Percentiles rank a stretch among this genome's conserved stretches.
Conservation (phyloP, 2,113 vertebrate species). For the Mesocricetus auratus region DNA sequence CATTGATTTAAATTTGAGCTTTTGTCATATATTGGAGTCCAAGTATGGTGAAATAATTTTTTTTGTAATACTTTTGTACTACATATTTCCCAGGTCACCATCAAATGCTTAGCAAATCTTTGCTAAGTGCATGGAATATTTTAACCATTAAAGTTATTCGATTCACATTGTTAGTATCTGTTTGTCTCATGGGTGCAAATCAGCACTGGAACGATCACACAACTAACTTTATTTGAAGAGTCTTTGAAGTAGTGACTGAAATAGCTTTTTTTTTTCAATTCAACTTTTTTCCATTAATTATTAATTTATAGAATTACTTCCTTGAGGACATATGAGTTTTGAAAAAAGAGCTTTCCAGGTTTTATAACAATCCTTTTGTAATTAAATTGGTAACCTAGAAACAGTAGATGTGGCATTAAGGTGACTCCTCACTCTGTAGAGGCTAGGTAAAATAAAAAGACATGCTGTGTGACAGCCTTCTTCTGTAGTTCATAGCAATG, state of each 20-base stretch:
- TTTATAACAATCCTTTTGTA: background rate
- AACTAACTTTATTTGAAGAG: background rate
- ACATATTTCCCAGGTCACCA: background rate
- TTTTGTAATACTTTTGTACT: background rate
- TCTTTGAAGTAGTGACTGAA: background rate
- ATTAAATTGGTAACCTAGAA: background rate
- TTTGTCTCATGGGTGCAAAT: background rate
- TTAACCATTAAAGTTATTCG: background rate
- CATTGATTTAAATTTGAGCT: background rate
- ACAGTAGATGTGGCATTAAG: background rate
- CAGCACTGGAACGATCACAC: background rate
- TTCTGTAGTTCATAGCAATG: background rate
- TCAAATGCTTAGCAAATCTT: background rate
- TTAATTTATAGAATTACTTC: background rate
- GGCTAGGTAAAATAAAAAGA: background rate
- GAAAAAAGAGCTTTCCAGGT: background rate
- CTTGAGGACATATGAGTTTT: background rate
- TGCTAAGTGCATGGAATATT: background rate
- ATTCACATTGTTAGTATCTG: background rate
- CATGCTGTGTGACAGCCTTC: rapidly evolving
- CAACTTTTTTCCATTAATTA: constrained; percentile 18
- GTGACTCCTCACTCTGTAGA: background rate
- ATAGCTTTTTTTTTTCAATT: constrained; percentile 15
- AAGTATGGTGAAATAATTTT: background rate
- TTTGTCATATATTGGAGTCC: background rate